These are phyloP conservation scores for Masticophis lateralis DNA, from an alignment of 2,797 vertebrate species.

Conservation along the genomic window DNA sequence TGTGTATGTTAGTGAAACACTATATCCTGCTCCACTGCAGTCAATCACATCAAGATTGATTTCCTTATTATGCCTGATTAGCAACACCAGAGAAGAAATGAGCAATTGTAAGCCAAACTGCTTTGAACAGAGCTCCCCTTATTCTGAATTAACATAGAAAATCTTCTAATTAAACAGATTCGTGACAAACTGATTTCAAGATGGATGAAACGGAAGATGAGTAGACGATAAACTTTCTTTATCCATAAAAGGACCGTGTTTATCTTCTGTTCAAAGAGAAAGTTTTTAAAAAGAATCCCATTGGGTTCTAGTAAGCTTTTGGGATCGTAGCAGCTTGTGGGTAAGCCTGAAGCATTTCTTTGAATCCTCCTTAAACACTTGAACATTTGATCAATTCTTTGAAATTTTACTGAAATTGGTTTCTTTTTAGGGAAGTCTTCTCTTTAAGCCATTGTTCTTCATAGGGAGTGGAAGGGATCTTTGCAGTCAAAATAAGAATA, in stretches of 20 bases:
- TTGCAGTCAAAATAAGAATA: conserved; percentile 17
- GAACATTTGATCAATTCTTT: background rate
- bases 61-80: background rate
- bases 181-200: background rate
- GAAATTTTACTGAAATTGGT: background rate
- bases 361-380: background rate
- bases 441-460: background rate
- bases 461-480: background rate
- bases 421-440: background rate
- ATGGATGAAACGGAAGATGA: background rate
- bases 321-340: background rate
- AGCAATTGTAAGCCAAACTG: too few relatives aligned
- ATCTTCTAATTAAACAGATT: background rate
- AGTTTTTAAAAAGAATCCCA: background rate
- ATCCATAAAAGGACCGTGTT: background rate
- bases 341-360: background rate
- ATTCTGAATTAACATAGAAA: background rate
- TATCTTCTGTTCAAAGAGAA: background rate
- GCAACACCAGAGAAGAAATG: too few relatives aligned
- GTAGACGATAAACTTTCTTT: background rate
- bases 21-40: background rate
- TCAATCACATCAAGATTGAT: background rate
- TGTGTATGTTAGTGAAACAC: background rate
- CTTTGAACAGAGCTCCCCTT: background rate
- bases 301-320: background rate